Evolutionary conservation across 2,888 invertebrate genomes (phyloP).

Genomic region (Troides oblongomaculatus): DNA sequence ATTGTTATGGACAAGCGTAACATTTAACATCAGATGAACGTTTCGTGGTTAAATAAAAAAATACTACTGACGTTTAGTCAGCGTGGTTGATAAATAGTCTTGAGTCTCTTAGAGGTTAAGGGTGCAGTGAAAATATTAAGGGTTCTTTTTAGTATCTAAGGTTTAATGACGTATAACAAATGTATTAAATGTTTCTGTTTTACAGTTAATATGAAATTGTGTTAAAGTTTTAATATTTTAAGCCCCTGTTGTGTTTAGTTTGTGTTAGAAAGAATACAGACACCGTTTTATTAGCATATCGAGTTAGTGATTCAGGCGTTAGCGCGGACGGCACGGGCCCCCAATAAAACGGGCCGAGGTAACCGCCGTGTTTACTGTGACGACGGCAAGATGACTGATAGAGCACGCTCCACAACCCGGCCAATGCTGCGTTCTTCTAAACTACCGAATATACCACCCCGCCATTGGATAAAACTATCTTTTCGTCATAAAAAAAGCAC

Average conservation of each 20-base stretch:
- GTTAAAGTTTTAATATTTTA: too few relatives aligned
- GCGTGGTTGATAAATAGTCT: too few relatives aligned
- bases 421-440: slow-evolving; percentile 53
- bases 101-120: too few relatives aligned
- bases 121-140: too few relatives aligned
- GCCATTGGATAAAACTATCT: slow-evolving; percentile 25
- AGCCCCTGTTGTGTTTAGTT: slow-evolving; percentile 18
- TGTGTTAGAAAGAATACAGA: slow-evolving; percentile 46
- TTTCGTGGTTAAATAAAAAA: too few relatives aligned
- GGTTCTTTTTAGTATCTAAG: too few relatives aligned
- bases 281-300: slow-evolving; percentile 57
- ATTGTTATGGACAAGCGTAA: too few relatives aligned
- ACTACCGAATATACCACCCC: slow-evolving; percentile 53
- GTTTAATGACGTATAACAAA: too few relatives aligned
- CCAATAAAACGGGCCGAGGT: slow-evolving; percentile 76
- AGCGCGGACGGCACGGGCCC: slow-evolving; percentile 47
- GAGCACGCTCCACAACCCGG: slow-evolving; percentile 58
- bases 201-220: too few relatives aligned
- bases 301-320: slow-evolving; percentile 50
- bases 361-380: slow-evolving; percentile 70
- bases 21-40: too few relatives aligned
- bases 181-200: too few relatives aligned
- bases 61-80: too few relatives aligned
- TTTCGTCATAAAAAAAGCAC: slow-evolving; percentile 11
- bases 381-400: slow-evolving; percentile 73